These are phyloP conservation scores for Physella acuta DNA, from an alignment of 1,140 invertebrate species.

Conservation along the genomic window DNA sequence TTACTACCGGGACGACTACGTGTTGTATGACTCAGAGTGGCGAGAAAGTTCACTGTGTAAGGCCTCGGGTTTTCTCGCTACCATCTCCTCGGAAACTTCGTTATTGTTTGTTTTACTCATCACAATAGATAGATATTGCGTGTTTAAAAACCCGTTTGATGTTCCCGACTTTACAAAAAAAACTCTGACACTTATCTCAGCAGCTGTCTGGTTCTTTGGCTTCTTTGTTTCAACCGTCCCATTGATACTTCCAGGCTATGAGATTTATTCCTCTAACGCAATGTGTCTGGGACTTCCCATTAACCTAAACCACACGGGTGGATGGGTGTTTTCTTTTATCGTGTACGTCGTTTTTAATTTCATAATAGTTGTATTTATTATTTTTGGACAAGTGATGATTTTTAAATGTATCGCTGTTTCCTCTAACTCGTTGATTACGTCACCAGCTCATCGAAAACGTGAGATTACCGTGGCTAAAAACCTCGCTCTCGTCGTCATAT, in stretches of 20 bases:
- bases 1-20: too few species aligned
- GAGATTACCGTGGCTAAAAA: constrained; percentile 32
- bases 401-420: neutral
- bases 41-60: constrained; percentile 39
- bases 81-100: constrained; percentile 34
- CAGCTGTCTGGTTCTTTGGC: neutral
- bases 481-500: constrained; percentile 33
- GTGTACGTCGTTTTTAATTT: constrained; percentile 28
- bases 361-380: constrained; percentile 22
- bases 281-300: constrained; percentile 25
- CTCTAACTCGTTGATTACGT: constrained; percentile 26
- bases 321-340: constrained; percentile 22
- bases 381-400: constrained; percentile 14
- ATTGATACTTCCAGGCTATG: neutral
- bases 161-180: constrained; percentile 8
- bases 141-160: constrained; percentile 40
- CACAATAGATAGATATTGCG: constrained; percentile 40
- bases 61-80: constrained; percentile 44
- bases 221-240: neutral
- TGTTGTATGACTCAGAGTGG: too few species aligned
- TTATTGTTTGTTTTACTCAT: constrained; percentile 27
- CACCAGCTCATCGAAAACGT: constrained; percentile 23
- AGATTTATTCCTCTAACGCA: neutral
- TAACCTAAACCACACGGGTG: neutral
- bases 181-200: neutral